These are phyloP conservation scores for Octopus sinensis DNA, from an alignment of 1,140 invertebrate genomes.

Conservation along the genomic window DNA sequence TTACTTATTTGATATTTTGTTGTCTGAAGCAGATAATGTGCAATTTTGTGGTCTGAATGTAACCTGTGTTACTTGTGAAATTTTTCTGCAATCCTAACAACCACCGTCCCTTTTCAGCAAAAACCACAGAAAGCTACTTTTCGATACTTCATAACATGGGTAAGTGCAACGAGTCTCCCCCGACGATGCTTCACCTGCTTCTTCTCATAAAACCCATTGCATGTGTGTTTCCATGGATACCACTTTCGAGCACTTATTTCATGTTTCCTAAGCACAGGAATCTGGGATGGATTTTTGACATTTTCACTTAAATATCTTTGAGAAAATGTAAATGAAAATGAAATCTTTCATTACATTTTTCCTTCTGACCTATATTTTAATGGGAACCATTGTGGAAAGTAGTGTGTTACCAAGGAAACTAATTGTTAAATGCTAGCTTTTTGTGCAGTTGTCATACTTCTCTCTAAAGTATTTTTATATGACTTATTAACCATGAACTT, in stretches of 20 bases:
- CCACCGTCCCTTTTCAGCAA: constrained; percentile 32
- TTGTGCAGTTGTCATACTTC: too few species aligned
- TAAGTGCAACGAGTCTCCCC: constrained; percentile 32
- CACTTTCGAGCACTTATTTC: neutral
- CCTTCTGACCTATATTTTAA: neutral
- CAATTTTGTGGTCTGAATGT: neutral
- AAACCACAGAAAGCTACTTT: constrained; percentile 40
- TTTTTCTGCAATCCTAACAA: constrained; percentile 9
- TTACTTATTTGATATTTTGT: too few species aligned
- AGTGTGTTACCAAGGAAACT: constrained; percentile 3
- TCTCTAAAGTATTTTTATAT: too few species aligned
- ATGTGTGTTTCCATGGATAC: constrained; percentile 13
- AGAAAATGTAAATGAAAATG: neutral
- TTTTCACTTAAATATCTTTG: neutral
- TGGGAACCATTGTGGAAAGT: neutral
- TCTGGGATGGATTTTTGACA: constrained; percentile 8
- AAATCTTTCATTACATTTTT: neutral
- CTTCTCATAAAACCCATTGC: constrained; percentile 3
- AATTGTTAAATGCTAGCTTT: neutral
- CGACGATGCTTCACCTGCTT: neutral
- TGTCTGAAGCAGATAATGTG: too few species aligned
- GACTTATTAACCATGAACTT: too few species aligned
- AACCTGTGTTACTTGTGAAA: neutral
- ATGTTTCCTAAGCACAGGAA: constrained; percentile 11
- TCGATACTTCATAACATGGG: constrained; percentile 48